Evolutionary conservation across 1,140 invertebrate genomes (phyloP).

Genomic region (Leguminivora glycinivorella): DNA sequence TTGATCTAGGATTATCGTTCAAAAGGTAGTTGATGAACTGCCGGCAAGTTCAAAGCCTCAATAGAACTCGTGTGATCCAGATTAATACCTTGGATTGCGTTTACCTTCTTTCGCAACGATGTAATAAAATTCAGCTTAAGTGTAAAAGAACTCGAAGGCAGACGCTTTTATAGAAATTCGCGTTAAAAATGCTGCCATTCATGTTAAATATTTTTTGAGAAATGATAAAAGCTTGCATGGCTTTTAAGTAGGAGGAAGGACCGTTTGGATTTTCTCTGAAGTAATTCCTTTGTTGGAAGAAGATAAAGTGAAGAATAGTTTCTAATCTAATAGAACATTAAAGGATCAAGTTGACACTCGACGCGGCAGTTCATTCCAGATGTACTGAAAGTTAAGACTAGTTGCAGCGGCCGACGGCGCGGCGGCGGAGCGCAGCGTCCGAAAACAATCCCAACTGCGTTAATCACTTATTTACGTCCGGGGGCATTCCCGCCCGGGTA

Average conservation of each 20-base stretch:
- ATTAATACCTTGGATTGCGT: slow-evolving; percentile 59
- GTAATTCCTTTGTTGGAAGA: slow-evolving; percentile 30
- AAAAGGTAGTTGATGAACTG: slow-evolving; percentile 27
- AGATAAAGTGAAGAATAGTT: slow-evolving; percentile 35
- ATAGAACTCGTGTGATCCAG: slow-evolving; percentile 36
- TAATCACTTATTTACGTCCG: slow-evolving; percentile 76
- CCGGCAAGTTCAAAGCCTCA: slow-evolving; percentile 28
- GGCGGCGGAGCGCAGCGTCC: slow-evolving; percentile 45
- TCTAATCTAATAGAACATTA: slow-evolving; percentile 60
- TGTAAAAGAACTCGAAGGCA: slow-evolving; percentile 56
- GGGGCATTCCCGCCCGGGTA: slow-evolving; percentile 63
- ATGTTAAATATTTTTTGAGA: slow-evolving; percentile 40
- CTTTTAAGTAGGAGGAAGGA: slow-evolving; percentile 14
- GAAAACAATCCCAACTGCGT: slow-evolving; percentile 76
- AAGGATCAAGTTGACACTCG: slow-evolving; percentile 38
- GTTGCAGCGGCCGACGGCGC: slow-evolving; percentile 50
- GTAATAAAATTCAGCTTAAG: slow-evolving; percentile 78
- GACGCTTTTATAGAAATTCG: slow-evolving; percentile 42
- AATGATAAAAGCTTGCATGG: slow-evolving; percentile 28
- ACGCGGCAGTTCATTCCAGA: slow-evolving; percentile 62
- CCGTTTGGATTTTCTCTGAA: slow-evolving; percentile 11
- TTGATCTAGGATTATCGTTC: slow-evolving; percentile 25
- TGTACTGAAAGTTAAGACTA: slow-evolving; percentile 67
- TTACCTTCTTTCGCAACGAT: slow-evolving; percentile 72
- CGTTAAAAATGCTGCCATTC: slow-evolving; percentile 37